A percentile compares a stretch with the other conserved stretches of the same genome.
phyloP scores from a whole-genome alignment of 1,140 invertebrate genomes.

The Drosophila nebulosa region DNA sequence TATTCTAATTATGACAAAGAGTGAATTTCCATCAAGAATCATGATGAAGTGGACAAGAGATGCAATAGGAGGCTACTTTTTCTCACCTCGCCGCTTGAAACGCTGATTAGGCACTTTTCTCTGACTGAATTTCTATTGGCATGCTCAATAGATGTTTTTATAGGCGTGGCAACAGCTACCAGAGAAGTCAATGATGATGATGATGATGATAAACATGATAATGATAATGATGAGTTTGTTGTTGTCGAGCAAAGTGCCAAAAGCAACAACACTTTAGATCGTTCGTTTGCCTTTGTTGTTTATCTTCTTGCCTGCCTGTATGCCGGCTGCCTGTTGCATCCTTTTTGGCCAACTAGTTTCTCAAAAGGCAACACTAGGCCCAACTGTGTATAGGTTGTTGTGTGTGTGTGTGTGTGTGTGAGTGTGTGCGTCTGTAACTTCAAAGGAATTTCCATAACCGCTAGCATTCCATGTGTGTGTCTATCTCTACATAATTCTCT shows the following conservation, averaged over 20 bases:
- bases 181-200: background rate
- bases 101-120: conserved; percentile 63
- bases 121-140: conserved; percentile 53
- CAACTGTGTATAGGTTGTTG: conserved; percentile 19
- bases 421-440: conserved; percentile 38
- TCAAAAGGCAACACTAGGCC: conserved; percentile 32
- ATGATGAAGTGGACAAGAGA: conserved; percentile 12
- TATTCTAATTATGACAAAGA: conserved; percentile 64
- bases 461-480: conserved; percentile 64
- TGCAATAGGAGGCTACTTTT: conserved; percentile 32
- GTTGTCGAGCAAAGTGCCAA: conserved; percentile 47
- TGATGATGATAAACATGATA: conserved; percentile 13
- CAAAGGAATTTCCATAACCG: conserved; percentile 79
- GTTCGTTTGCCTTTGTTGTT: conserved; percentile 25
- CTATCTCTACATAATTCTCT: conserved; percentile 10
- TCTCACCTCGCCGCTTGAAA: conserved; percentile 39
- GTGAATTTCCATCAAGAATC: conserved; percentile 52
- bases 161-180: conserved; percentile 13
- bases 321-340: conserved; percentile 11
- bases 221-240: conserved; percentile 54
- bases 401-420: conserved; percentile 15
- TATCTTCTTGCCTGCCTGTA: conserved; percentile 29
- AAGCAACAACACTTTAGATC: conserved; percentile 47
- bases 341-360: conserved; percentile 44
- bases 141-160: conserved; percentile 23